These are phyloP conservation scores for Plusia festucae DNA, from an alignment of 2,888 invertebrate genomes.

Conservation along the genomic window DNA sequence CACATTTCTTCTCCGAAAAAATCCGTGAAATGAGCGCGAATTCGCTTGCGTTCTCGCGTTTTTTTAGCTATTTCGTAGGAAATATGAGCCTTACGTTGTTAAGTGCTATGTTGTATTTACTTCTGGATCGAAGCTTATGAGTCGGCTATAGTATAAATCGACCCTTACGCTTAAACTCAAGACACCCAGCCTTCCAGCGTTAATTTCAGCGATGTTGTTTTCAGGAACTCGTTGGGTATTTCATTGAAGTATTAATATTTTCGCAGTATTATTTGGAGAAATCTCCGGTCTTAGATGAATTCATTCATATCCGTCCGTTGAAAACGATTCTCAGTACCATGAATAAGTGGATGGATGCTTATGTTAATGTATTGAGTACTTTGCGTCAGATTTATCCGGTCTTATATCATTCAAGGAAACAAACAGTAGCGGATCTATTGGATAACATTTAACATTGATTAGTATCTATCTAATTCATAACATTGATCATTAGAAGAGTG, in stretches of 20 bases:
- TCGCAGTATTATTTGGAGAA: slow-evolving; percentile 5
- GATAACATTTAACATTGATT: slow-evolving; percentile 20
- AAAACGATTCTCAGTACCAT: not conserved
- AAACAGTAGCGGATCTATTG: slow-evolving; percentile 9
- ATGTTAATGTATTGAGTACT: slow-evolving; percentile 10
- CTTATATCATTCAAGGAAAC: slow-evolving; percentile 13
- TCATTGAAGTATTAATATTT: slow-evolving; percentile 7
- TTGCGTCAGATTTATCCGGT: not conserved
- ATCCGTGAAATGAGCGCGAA: too few relatives aligned
- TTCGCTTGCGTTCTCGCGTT: too few relatives aligned
- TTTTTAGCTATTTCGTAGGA: too few relatives aligned
- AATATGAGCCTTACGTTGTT: too few relatives aligned
- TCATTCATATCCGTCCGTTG: not conserved
- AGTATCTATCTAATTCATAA: slow-evolving; percentile 14
- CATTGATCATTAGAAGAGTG: slow-evolving; percentile 12
- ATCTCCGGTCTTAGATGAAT: not conserved
- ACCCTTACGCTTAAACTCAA: too few relatives aligned
- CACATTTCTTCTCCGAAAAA: too few relatives aligned
- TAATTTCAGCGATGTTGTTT: too few relatives aligned
- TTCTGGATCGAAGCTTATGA: too few relatives aligned
- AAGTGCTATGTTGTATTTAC: too few relatives aligned
- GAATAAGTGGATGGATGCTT: slow-evolving; percentile 1
- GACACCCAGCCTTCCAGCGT: too few relatives aligned
- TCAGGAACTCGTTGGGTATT: slow-evolving; percentile 7
- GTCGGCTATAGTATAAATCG: too few relatives aligned